Base-by-base conservation (phyloP, 2,797 vertebrate species). In the Sphaeramia orbicularis region DNA sequence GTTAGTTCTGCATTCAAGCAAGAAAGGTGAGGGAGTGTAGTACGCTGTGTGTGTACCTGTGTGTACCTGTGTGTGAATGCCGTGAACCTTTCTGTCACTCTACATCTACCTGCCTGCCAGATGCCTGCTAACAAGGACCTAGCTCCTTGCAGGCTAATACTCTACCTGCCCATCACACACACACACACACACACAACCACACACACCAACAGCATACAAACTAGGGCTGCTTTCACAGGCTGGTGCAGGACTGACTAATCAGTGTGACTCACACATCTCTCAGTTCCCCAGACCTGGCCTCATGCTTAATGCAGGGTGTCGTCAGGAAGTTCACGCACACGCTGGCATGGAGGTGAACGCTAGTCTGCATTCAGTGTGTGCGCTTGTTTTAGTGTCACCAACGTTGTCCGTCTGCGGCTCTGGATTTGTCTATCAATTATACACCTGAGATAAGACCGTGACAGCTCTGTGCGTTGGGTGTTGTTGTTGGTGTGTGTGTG, bases 81-180 rank as follows among this genome's bases (percentile, higher is more conserved):
- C 7, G 11, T 65, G 74, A 82, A 84, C 71, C 68, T 71, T 54
- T 75, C 70, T 84, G 88, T 87, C 89, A 84, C 56, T 84, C 71
- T 69, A 41, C 62, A 82, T 86, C 80, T 85, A 49, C 67, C 75
- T 86, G 69, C 57, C 82, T 85, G 78, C 84, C 85, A 83, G 80
- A 84, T 70, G 73, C 68, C 77, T 80, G 75, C 86, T 90, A 90
- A 90, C 88, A 84, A 86, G 86, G 71, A 74, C 71, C 78, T 53
- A 66, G 79, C 71, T 82, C 61, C 77, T 83, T 12, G 18, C 65
- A 68, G 83, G 69, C 78, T 84, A 78, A 88, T 85, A 75, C 74
- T 73, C 74, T 68, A 80, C 69, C 87, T 85, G 75, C 76, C 76
- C 30, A 61, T 80, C 88, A 84, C 45, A 61, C 74, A 64, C 56